A percentile compares a stretch with the other conserved stretches of the same genome.
Conservation (phyloP, 2,113 vertebrate genomes). For the Gymnorhina tibicen region DNA sequence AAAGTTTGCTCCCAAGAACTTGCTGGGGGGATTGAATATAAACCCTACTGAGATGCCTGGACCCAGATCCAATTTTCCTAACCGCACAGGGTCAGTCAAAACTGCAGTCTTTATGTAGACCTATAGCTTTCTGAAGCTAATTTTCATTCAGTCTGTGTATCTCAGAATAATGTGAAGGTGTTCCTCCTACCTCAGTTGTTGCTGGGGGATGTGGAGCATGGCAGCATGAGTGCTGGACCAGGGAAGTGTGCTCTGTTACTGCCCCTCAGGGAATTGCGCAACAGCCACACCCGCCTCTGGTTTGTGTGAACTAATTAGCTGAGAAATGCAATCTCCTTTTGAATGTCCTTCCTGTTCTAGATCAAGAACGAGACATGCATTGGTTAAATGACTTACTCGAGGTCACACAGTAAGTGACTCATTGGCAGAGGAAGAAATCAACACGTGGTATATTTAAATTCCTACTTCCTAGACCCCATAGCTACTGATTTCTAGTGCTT, state of each 20-base stretch:
- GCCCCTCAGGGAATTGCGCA: not conserved
- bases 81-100: not conserved
- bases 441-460: not conserved
- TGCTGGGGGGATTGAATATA: not conserved
- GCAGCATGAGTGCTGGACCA: not conserved
- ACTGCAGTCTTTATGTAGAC: not conserved
- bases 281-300: not conserved
- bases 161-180: not conserved
- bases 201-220: not conserved
- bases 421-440: not conserved
- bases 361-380: not conserved
- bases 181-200: not conserved
- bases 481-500: not conserved
- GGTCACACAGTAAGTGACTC: not conserved
- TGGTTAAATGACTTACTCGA: not conserved
- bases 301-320: not conserved
- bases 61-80: not conserved
- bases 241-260: not conserved
- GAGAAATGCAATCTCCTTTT: not conserved
- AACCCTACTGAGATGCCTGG: not conserved
- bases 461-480: not conserved
- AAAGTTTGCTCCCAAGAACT: not conserved
- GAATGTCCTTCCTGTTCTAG: constrained; percentile 15
- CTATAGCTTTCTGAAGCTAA: not conserved
- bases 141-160: not conserved